A percentile compares a stretch with the other conserved stretches of the same genome.
Evolutionary conservation across 2,888 invertebrate genomes (phyloP).

Genomic region (Brenthis ino): DNA sequence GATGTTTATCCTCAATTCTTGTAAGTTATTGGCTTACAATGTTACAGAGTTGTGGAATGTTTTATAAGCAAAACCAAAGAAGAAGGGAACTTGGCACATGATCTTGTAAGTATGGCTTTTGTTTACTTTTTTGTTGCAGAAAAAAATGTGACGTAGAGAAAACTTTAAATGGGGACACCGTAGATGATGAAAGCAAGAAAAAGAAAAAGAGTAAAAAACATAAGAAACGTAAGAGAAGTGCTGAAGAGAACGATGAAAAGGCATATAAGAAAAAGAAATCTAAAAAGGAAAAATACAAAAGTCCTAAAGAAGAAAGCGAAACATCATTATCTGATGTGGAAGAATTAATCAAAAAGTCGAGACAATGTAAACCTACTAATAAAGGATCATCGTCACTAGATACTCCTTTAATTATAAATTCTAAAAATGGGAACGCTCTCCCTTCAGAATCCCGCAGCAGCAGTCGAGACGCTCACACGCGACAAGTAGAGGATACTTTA

Average conservation of each 20-base stretch:
- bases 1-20: conserved; percentile 1
- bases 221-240: conserved; percentile 86
- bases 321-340: conserved; percentile 70
- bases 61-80: conserved; percentile 49
- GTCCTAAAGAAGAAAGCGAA: conserved; percentile 63
- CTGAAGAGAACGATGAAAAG: conserved; percentile 76
- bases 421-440: conserved; percentile 58
- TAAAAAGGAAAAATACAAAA: conserved; percentile 83
- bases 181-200: conserved; percentile 67
- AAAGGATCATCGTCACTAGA: conserved; percentile 44
- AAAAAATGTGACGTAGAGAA: conserved; percentile 48
- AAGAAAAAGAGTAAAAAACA: conserved; percentile 83
- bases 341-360: conserved; percentile 67
- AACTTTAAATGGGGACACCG: conserved; percentile 50
- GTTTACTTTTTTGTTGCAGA: conserved; percentile 51
- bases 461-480: conserved; percentile 42
- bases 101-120: conserved; percentile 55
- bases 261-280: conserved; percentile 79
- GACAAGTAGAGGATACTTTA: conserved; percentile 60
- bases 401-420: conserved; percentile 48
- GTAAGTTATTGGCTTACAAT: conserved; percentile 35
- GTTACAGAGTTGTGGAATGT: conserved; percentile 60
- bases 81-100: conserved; percentile 36
- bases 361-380: conserved; percentile 52
- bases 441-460: conserved; percentile 44